Evolutionary conservation across 1,140 invertebrate species (phyloP), one percentile per base, ranked within the genome.

Genomic region (Bradysia coprophila): DNA sequence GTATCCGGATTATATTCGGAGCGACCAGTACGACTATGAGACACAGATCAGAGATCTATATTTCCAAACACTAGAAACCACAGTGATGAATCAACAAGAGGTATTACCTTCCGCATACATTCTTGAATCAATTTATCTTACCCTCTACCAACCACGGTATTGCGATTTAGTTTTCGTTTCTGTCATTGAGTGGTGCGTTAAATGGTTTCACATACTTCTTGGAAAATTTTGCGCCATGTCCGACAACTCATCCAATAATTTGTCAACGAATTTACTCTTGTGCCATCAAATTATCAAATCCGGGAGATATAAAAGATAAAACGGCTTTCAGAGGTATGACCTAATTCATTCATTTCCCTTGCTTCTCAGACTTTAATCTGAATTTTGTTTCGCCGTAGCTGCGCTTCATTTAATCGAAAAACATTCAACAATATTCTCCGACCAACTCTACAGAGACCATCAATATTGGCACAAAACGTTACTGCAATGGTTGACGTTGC

Each of bases 401-500:
- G 43, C 51, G 2, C 38, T 61, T 8, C 24, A 50, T 42, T 45
- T 62, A 18, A 37, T 62, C 0, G 43, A 19, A 4, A 41, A 18
- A 20, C 48, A 57, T 40, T 51, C 51, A 22, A 16, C 42, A 8
- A 9, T 46, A 5, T 61, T 61, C 44, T 34, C 45, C 31, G 20
- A 43, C 9, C 44, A 51, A 8, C 36, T 63, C 16, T 54, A 49
- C 32, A 8, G 37, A 2, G 59, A 63, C 49, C 48, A 54, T 38
- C n/a, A 55, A 15, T 51, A 46, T 23, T 64, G 62, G 62, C 48
- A 59, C 24, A 8, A 41, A 1, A 10, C 48, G 21, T 42, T 64
- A 13, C 31, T 15, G 15, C 34, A 19, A 38, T 48, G 44, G 44
- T 6, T 54, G 5, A 41, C 41, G 2, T 32, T 41, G 4, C 23